These are phyloP conservation scores for Neoaliturus tenellus DNA, from an alignment of 2,888 invertebrate species.

Conservation along the genomic window DNA sequence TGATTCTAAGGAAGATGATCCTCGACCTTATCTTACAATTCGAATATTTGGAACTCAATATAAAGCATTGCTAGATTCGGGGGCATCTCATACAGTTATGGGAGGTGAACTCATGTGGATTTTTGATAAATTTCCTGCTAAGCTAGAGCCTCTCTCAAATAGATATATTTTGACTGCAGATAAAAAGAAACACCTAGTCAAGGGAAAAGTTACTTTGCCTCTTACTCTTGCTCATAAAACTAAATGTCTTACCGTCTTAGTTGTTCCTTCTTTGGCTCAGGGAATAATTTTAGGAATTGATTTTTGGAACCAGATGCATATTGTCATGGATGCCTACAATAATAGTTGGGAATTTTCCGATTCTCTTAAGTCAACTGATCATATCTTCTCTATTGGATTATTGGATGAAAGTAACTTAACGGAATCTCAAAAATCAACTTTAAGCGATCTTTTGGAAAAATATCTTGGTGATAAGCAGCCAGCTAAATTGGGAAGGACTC, in stretches of 20 bases:
- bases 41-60: neutral
- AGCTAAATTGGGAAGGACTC: neutral
- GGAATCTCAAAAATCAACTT: neutral
- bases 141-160: neutral
- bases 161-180: neutral
- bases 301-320: conserved; percentile 35
- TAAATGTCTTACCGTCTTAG: neutral
- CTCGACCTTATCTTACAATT: conserved; percentile 1
- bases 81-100: neutral
- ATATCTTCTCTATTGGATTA: neutral
- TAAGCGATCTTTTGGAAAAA: neutral
- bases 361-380: neutral
- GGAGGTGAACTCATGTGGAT: neutral
- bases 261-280: conserved; percentile 21
- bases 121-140: neutral
- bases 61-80: conserved; percentile 12
- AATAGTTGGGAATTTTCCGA: conserved; percentile 33
- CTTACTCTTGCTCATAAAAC: neutral
- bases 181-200: neutral
- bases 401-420: neutral
- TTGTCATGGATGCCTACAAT: conserved; percentile 22
- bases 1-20: neutral
- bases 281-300: conserved; percentile 48
- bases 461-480: neutral
- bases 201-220: neutral